These are phyloP conservation scores for Chymomyza costata DNA, from an alignment of 1,140 invertebrate species.

Conservation along the genomic window DNA sequence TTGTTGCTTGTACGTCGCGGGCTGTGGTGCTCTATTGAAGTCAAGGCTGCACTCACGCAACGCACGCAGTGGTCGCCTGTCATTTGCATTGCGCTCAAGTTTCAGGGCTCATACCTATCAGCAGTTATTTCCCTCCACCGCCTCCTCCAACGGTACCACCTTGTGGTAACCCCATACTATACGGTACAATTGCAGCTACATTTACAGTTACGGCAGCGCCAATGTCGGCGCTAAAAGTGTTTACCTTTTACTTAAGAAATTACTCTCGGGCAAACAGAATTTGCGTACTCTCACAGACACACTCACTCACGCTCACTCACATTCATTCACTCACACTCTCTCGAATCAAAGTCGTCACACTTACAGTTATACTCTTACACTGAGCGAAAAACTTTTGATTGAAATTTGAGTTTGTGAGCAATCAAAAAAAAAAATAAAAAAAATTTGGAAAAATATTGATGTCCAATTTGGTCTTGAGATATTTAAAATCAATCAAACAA, in stretches of 20 bases:
- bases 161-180: too few species aligned
- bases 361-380: too few species aligned
- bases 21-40: slow-evolving; percentile 17
- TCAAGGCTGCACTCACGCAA: slow-evolving; percentile 21
- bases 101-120: not conserved
- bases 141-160: slow-evolving; percentile 20
- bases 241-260: slow-evolving; percentile 75
- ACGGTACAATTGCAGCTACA: slow-evolving; percentile 35
- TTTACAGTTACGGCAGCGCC: not conserved
- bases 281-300: slow-evolving; percentile 51
- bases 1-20: too few species aligned
- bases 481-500: too few species aligned
- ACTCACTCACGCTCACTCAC: too few species aligned
- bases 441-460: too few species aligned
- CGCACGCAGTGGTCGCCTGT: slow-evolving; percentile 14
- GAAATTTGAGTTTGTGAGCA: too few species aligned
- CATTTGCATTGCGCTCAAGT: slow-evolving; percentile 51
- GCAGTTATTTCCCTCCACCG: not conserved
- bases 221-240: slow-evolving; percentile 54
- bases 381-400: too few species aligned
- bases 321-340: too few species aligned
- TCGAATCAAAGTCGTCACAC: too few species aligned
- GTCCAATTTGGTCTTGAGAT: too few species aligned
- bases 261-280: slow-evolving; percentile 72
- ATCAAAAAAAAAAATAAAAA: too few species aligned